These are phyloP conservation scores for Hydrozoanthus tunicans DNA, from an alignment of 64 coral and sea anemone genomes.

Conservation along the genomic window DNA sequence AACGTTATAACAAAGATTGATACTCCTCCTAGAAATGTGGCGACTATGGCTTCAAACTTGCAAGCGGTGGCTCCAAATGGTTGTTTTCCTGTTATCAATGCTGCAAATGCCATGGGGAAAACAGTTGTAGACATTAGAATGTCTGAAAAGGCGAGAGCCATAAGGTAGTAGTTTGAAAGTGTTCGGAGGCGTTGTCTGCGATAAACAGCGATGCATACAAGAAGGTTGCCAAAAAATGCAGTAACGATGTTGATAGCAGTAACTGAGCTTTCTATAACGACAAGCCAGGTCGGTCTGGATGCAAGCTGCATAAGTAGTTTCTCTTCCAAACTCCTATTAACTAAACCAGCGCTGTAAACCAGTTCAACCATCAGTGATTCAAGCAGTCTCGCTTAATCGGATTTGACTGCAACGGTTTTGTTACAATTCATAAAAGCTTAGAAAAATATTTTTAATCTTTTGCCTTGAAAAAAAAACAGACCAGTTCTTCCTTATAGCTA, in stretches of 20 bases:
- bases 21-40: slow-evolving; percentile 41
- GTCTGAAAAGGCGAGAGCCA: slow-evolving; percentile 19
- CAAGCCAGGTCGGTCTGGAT: background rate
- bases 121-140: slow-evolving; percentile 15
- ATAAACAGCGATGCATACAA: slow-evolving; percentile 18
- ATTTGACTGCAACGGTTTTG: too few relatives aligned
- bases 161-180: slow-evolving; percentile 9
- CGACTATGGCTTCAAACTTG: slow-evolving; percentile 45
- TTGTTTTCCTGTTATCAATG: slow-evolving; percentile 24
- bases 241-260: slow-evolving; percentile 10
- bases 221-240: slow-evolving; percentile 14
- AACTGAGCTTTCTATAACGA: slow-evolving; percentile 6
- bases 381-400: too few relatives aligned
- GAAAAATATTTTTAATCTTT: too few relatives aligned
- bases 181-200: slow-evolving; percentile 15
- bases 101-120: slow-evolving; percentile 18
- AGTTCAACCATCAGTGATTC: too few relatives aligned
- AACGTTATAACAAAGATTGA: slow-evolving; percentile 31
- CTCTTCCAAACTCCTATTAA: too few relatives aligned
- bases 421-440: too few relatives aligned
- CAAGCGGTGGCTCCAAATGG: background rate
- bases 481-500: too few relatives aligned
- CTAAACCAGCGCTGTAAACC: too few relatives aligned
- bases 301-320: too few relatives aligned
- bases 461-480: too few relatives aligned